phyloP scores from a whole-genome alignment of 64 coral and sea anemone genomes.

The Montipora cactus region DNA sequence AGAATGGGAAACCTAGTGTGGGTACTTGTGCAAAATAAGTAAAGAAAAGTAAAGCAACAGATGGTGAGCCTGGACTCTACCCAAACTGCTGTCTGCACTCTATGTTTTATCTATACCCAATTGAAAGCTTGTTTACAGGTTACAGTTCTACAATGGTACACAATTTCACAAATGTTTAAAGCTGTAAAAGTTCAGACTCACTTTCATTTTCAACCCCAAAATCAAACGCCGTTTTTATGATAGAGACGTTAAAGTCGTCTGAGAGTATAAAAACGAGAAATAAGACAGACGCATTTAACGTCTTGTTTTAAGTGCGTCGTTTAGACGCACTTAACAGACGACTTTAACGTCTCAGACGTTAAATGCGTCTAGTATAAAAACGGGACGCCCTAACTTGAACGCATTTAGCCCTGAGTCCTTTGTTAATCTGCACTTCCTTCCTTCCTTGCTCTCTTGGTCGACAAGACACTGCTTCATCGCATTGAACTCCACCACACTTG shows the following conservation, averaged over 20 bases:
- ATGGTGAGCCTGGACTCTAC: background rate
- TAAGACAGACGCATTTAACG: background rate
- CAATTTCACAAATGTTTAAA: background rate
- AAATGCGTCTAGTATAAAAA: slow-evolving; percentile 10
- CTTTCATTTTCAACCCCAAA: slow-evolving; percentile 1
- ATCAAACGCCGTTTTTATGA: background rate
- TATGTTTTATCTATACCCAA: background rate
- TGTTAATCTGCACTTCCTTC: too few relatives aligned
- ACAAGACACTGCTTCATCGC: background rate
- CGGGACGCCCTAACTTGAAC: background rate
- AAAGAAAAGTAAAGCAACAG: too few relatives aligned
- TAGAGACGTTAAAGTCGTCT: too few relatives aligned
- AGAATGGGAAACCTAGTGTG: too few relatives aligned
- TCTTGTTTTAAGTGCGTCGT: too few relatives aligned
- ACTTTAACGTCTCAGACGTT: slow-evolving; percentile 36
- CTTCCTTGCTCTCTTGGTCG: too few relatives aligned
- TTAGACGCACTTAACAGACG: background rate
- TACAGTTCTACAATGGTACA: background rate
- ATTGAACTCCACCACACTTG: slow-evolving; percentile 31
- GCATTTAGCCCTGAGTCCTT: background rate
- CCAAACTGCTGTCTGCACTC: background rate
- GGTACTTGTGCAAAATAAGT: too few relatives aligned
- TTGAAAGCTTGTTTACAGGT: background rate
- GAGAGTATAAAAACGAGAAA: too few relatives aligned
- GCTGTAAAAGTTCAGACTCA: background rate